A percentile compares a stretch with the other conserved stretches of the same genome.
These are phyloP conservation scores for Urocitellus parryii DNA, from an alignment of 2,113 vertebrate species.

Conservation along the genomic window DNA sequence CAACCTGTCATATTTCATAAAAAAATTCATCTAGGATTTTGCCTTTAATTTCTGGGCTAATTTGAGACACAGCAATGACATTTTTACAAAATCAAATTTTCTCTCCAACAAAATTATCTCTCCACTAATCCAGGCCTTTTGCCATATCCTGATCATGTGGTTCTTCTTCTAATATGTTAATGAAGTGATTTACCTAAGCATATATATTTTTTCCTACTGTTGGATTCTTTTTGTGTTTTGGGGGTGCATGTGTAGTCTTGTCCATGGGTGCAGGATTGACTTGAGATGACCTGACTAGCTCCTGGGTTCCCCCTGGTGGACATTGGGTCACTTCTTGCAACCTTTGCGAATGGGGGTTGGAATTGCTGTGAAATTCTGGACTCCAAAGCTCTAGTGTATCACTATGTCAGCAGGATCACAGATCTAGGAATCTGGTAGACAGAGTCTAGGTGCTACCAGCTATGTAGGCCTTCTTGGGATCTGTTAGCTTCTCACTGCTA, in stretches of 20 bases:
- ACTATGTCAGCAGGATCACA: not conserved
- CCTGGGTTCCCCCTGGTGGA: conserved; percentile 65
- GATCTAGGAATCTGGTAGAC: not conserved
- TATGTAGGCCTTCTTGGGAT: not conserved
- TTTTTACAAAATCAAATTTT: conserved; percentile 35
- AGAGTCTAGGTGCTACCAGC: not conserved
- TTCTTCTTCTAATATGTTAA: conserved; percentile 7
- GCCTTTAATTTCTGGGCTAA: not conserved
- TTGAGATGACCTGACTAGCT: not conserved
- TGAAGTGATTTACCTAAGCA: not conserved
- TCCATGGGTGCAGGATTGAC: not conserved
- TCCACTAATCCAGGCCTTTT: not conserved
- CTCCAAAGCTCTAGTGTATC: not conserved
- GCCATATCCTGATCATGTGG: not conserved
- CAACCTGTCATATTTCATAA: conserved; percentile 29
- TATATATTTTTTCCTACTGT: not conserved
- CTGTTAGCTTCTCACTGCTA: not conserved
- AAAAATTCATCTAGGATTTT: conserved; percentile 57
- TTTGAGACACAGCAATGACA: not conserved
- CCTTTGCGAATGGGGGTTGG: not conserved
- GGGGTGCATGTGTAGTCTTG: not conserved
- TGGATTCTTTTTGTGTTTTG: conserved; percentile 27
- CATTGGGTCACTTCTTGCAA: not conserved
- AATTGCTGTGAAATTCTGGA: not conserved
- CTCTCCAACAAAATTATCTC: not conserved